These are phyloP conservation scores for Columba livia DNA, from an alignment of 2,113 vertebrate genomes.

Conservation along the genomic window DNA sequence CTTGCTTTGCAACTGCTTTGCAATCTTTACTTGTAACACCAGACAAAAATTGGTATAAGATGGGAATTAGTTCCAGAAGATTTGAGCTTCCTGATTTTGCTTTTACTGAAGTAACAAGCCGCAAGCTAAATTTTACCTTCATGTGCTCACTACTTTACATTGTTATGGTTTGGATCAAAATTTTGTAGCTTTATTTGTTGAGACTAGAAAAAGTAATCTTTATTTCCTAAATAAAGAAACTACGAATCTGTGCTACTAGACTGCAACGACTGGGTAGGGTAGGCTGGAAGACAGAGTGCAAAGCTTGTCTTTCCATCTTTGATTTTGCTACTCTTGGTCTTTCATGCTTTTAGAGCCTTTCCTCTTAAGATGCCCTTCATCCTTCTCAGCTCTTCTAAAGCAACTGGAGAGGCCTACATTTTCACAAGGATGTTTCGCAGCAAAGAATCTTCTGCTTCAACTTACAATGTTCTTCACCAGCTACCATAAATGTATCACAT, in stretches of 20 bases:
- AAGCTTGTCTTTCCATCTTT: not conserved
- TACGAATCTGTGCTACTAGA: not conserved
- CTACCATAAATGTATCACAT: not conserved
- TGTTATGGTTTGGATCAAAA: not conserved
- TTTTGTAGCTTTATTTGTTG: not conserved
- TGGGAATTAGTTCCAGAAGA: not conserved
- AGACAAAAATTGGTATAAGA: not conserved
- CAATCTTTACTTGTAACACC: not conserved
- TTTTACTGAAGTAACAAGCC: not conserved
- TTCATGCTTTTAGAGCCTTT: not conserved
- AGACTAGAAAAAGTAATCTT: not conserved
- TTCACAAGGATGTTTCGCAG: not conserved
- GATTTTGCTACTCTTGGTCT: not conserved
- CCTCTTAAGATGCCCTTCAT: not conserved
- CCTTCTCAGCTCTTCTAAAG: not conserved
- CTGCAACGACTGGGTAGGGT: not conserved
- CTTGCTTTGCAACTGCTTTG: not conserved
- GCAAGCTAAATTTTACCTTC: not conserved
- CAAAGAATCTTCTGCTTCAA: not conserved
- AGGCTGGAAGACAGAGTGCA: not conserved
- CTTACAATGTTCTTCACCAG: not conserved
- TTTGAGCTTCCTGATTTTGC: not conserved
- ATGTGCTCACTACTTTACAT: not conserved
- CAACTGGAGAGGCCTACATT: not conserved
- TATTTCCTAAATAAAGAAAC: not conserved